Conservation (phyloP, 2,797 vertebrate genomes). For the Xiphorhynchus erythropygius region DNA sequence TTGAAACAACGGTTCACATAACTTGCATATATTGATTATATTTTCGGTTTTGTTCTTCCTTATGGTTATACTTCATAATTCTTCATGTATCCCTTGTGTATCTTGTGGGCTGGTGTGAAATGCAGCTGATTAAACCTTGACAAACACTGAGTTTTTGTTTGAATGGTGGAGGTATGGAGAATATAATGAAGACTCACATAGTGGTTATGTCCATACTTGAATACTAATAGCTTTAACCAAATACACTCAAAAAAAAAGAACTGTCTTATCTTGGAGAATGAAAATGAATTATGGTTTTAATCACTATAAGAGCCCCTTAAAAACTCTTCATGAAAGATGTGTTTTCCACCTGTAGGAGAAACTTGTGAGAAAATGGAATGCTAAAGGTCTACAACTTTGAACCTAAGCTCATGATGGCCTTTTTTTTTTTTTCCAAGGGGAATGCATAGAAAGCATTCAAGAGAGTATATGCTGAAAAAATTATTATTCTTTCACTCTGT, state of each 20-base stretch:
- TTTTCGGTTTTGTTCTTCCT: neutral
- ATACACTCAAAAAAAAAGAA: neutral
- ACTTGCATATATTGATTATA: neutral
- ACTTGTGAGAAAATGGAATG: neutral
- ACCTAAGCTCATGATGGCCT: fast-evolving
- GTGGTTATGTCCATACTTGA: neutral
- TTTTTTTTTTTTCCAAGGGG: neutral
- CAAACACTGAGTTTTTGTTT: neutral
- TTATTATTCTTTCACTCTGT: neutral
- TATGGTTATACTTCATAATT: neutral
- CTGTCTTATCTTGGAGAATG: neutral
- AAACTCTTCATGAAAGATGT: neutral
- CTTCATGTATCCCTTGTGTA: neutral
- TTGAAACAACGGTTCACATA: neutral
- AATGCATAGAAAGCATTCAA: neutral
- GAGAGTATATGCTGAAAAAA: neutral
- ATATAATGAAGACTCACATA: neutral
- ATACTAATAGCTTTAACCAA: neutral
- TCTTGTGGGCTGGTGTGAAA: neutral
- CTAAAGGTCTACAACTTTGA: neutral
- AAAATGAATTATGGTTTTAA: neutral
- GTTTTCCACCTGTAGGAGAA: neutral
- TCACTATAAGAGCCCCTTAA: neutral
- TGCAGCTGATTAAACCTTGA: neutral
- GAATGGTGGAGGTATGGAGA: neutral